Evolutionary conservation across 2,888 invertebrate species (phyloP).

Genomic region (Dioctria linearis): DNA sequence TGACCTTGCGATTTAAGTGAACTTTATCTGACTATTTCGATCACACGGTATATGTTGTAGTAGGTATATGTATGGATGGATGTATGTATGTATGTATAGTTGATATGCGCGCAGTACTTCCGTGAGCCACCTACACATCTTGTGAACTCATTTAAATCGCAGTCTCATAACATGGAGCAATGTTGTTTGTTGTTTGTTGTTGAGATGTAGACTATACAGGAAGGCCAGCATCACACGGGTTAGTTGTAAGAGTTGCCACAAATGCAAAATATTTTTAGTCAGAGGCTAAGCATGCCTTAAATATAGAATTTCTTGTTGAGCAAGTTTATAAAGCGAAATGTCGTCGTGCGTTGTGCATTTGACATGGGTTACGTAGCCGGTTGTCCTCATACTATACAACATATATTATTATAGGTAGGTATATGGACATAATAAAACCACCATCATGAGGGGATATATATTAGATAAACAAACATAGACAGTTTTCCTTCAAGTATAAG

Average conservation of each 20-base stretch:
- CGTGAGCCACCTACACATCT: constrained; percentile 48
- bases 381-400: constrained; percentile 55
- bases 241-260: background rate
- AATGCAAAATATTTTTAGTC: constrained; percentile 46
- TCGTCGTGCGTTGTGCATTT: constrained; percentile 60
- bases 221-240: constrained; percentile 16
- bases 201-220: constrained; percentile 25
- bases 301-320: constrained; percentile 62
- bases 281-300: constrained; percentile 58
- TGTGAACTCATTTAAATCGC: constrained; percentile 50
- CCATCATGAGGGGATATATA: constrained; percentile 32
- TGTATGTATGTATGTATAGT: too few species aligned
- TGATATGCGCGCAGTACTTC: constrained; percentile 1
- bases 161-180: background rate
- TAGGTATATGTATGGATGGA: too few species aligned
- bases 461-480: constrained; percentile 40
- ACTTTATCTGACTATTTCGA: constrained; percentile 36
- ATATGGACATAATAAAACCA: too few species aligned
- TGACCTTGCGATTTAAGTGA: constrained; percentile 55
- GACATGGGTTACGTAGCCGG: constrained; percentile 61
- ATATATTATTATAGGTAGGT: too few species aligned
- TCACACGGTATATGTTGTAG: background rate
- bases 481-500: background rate
- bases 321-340: constrained; percentile 60
- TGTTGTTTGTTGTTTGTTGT: too few species aligned